phyloP scores from a whole-genome alignment of 2,797 vertebrate genomes.

The Acrocephalus scirpaceus region DNA sequence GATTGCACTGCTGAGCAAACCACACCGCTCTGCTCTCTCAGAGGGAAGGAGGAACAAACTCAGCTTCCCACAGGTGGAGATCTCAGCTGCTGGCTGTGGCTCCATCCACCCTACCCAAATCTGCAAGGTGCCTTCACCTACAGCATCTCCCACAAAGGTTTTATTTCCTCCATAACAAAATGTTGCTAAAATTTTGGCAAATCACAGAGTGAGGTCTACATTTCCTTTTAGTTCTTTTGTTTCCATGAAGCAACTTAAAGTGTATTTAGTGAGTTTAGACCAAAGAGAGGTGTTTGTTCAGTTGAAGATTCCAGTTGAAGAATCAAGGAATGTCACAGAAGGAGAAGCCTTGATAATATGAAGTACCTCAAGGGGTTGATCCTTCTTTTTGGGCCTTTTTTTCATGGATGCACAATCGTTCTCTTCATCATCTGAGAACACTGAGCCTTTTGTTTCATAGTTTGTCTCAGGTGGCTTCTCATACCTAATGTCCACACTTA shows the following conservation, averaged over 20 bases:
- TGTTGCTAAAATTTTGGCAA: neutral
- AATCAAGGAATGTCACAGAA: neutral
- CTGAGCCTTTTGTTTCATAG: constrained; percentile 70
- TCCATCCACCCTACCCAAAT: neutral
- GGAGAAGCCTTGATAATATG: neutral
- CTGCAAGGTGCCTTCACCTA: neutral
- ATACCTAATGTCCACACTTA: constrained; percentile 74
- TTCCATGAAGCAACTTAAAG: neutral
- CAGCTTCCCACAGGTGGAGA: neutral
- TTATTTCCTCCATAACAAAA: neutral
- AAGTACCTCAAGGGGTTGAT: constrained; percentile 79
- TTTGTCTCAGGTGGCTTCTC: constrained; percentile 69
- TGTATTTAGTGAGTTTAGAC: neutral
- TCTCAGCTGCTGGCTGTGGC: neutral
- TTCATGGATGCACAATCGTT: constrained; percentile 63
- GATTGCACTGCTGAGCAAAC: neutral
- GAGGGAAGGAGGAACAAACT: neutral
- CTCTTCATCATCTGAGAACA: constrained; percentile 80
- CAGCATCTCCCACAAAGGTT: neutral
- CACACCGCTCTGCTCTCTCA: neutral
- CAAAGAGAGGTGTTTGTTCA: neutral
- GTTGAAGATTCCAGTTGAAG: neutral
- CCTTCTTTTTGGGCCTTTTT: constrained; percentile 72
- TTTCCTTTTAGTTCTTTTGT: neutral
- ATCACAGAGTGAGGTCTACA: neutral